Conservation (phyloP, 2,888 invertebrate genomes). For the Epirrita christyi region DNA sequence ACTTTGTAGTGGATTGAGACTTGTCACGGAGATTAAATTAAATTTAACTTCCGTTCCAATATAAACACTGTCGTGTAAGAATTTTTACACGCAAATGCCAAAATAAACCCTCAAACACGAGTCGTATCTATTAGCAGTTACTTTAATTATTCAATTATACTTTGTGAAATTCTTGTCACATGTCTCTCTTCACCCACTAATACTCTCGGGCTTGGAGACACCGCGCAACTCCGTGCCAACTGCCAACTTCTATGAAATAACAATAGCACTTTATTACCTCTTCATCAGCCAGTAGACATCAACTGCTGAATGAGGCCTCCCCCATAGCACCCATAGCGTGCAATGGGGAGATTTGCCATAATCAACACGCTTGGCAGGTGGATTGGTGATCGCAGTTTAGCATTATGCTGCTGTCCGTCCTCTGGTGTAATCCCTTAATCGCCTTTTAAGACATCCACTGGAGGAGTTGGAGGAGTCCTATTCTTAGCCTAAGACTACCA, state of each 20-base stretch:
- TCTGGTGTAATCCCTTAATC: too few species aligned
- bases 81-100: constrained; percentile 50
- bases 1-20: constrained; percentile 39
- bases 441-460: too few species aligned
- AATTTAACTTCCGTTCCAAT: constrained; percentile 46
- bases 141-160: constrained; percentile 31
- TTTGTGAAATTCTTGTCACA: constrained; percentile 18
- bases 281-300: too few species aligned
- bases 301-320: too few species aligned
- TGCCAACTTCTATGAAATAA: constrained; percentile 9
- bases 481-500: too few species aligned
- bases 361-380: too few species aligned
- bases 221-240: constrained; percentile 5
- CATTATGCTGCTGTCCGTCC: too few species aligned
- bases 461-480: too few species aligned
- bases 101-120: constrained; percentile 34
- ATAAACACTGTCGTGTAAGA: constrained; percentile 49
- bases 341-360: too few species aligned
- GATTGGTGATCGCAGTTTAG: too few species aligned
- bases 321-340: too few species aligned
- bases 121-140: constrained; percentile 20
- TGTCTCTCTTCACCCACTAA: constrained; percentile 22
- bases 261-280: too few species aligned
- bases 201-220: constrained; percentile 6
- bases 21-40: constrained; percentile 43